These are phyloP conservation scores for Lepilemur ruficaudatus DNA, from an alignment of 2,797 vertebrate species.

Conservation along the genomic window DNA sequence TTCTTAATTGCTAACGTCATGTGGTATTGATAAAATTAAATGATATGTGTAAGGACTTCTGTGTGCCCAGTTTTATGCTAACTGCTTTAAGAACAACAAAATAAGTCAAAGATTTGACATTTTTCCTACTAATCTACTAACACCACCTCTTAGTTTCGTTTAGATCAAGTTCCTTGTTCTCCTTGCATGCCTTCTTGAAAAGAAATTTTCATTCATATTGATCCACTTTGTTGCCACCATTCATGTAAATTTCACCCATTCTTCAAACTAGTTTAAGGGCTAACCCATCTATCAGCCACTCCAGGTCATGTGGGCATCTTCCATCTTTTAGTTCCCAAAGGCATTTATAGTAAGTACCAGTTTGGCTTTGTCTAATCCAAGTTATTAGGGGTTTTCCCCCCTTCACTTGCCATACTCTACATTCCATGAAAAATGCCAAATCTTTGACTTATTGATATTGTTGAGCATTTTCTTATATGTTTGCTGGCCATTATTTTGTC, in stretches of 20 bases:
- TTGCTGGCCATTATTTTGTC: too few relatives aligned
- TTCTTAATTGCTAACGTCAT: not conserved
- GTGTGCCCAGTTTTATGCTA: not conserved
- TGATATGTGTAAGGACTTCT: not conserved
- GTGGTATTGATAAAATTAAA: not conserved
- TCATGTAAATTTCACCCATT: not conserved
- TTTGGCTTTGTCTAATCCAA: not conserved
- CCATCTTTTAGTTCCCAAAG: not conserved
- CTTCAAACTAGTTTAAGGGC: not conserved
- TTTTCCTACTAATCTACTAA: not conserved
- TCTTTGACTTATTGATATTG: too few relatives aligned
- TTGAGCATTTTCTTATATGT: too few relatives aligned
- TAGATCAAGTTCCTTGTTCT: not conserved
- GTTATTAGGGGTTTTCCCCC: not conserved
- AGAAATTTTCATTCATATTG: slow-evolving; percentile 3
- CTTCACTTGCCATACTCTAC: not conserved
- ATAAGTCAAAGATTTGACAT: not conserved
- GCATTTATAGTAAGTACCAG: not conserved
- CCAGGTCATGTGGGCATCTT: not conserved
- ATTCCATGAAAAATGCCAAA: not conserved
- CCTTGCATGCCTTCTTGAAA: not conserved
- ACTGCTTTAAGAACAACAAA: not conserved
- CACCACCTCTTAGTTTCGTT: not conserved
- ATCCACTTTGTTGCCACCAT: not conserved
- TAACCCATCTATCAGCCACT: not conserved